A percentile compares a stretch with the other conserved stretches of the same genome.
phyloP scores from a whole-genome alignment of 2,113 vertebrate genomes.

The Condylura cristata region DNA sequence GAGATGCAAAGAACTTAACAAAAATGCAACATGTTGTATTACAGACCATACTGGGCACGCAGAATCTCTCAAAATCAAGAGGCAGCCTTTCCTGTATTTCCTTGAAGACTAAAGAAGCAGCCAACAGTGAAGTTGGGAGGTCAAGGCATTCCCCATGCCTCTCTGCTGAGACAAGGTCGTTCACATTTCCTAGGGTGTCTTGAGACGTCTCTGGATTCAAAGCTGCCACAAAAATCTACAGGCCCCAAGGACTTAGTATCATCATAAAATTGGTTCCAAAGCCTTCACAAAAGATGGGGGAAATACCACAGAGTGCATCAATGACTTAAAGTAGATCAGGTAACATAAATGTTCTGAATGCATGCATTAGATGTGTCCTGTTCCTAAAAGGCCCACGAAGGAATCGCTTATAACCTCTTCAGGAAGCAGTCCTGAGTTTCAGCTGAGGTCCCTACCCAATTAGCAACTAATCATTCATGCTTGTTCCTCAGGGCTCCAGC shows the following conservation, averaged over 20 bases:
- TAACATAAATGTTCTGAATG: not conserved
- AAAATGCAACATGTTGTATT: not conserved
- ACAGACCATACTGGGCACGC: not conserved
- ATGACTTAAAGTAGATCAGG: not conserved
- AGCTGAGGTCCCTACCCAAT: not conserved
- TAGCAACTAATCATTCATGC: not conserved
- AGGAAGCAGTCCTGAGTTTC: not conserved
- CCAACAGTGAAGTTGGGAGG: not conserved
- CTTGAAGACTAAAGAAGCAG: not conserved
- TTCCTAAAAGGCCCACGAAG: not conserved
- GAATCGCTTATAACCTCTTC: not conserved
- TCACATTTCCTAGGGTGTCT: not conserved
- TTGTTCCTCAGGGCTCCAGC: not conserved
- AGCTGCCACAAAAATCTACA: not conserved
- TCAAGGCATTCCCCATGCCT: not conserved
- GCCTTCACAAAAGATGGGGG: not conserved
- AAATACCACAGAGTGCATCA: not conserved
- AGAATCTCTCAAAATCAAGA: not conserved
- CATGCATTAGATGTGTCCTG: not conserved
- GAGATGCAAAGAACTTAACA: not conserved
- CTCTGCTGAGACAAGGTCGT: not conserved
- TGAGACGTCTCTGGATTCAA: not conserved
- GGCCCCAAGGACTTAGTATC: not conserved
- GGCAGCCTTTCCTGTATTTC: not conserved
- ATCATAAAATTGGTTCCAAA: not conserved